A percentile compares a stretch with the other conserved stretches of the same genome.
Evolutionary conservation across 2,113 vertebrate genomes (phyloP).

Genomic region (Caracal caracal): DNA sequence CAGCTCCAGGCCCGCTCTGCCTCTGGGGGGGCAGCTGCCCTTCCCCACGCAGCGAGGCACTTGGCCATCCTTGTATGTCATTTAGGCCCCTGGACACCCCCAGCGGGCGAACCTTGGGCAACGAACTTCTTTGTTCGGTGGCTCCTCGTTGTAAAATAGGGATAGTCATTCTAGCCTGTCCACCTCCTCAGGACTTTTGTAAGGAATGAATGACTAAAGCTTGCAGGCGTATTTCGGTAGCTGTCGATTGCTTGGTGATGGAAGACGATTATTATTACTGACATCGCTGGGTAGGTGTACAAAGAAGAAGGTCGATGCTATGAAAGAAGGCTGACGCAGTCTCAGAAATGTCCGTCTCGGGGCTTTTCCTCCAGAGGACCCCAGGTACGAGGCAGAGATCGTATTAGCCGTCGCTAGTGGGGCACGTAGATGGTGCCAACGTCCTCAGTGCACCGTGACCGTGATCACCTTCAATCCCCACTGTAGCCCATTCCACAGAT

Average conservation of each 20-base stretch:
- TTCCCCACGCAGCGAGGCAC: fast-evolving
- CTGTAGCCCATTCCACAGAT: neutral
- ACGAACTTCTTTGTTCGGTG: neutral
- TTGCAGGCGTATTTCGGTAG: neutral
- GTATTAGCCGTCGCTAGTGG: neutral
- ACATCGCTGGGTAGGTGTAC: neutral
- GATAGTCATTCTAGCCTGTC: neutral
- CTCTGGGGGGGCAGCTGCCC: neutral
- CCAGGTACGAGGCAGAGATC: neutral
- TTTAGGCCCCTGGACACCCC: neutral
- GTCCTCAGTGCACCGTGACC: neutral
- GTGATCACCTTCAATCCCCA: fast-evolving
- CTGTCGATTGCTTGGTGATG: neutral
- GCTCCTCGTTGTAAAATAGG: neutral
- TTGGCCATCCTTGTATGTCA: fast-evolving
- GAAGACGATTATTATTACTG: neutral
- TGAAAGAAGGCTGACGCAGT: neutral
- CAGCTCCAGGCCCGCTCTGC: neutral
- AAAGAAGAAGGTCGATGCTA: neutral
- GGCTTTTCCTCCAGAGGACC: neutral
- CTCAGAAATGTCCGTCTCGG: neutral
- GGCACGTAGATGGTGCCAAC: neutral
- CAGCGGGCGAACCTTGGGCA: neutral
- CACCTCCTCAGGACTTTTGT: neutral
- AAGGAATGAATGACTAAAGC: neutral